phyloP scores from a whole-genome alignment of 2,113 vertebrate genomes.

The Pelecanus crispus region DNA sequence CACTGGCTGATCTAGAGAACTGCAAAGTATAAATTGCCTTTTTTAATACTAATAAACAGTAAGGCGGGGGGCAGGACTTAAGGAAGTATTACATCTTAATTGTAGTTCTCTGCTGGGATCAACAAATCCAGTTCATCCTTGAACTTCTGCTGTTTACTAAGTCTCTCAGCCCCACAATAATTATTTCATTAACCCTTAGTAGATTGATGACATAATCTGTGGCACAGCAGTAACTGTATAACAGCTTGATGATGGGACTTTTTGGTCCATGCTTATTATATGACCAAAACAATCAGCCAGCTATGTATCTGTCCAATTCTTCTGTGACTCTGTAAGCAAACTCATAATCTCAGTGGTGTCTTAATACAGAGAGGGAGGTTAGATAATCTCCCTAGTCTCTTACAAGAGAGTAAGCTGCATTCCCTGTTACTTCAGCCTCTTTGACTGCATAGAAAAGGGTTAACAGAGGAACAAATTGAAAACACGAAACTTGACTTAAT shows the following conservation, averaged over 20 bases:
- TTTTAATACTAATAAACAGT: constrained; percentile 55
- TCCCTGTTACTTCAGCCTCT: not conserved
- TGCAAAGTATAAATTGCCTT: constrained; percentile 55
- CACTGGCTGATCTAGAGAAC: not conserved
- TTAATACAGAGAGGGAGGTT: not conserved
- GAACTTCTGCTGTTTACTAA: constrained; percentile 45
- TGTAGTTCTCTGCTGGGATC: constrained; percentile 49
- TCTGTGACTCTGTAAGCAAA: not conserved
- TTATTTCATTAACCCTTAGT: constrained; percentile 51
- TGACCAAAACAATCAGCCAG: not conserved
- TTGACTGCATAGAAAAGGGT: not conserved
- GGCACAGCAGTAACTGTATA: not conserved
- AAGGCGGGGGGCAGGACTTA: not conserved
- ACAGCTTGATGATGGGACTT: not conserved
- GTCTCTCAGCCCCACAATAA: constrained; percentile 18
- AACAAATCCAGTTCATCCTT: constrained; percentile 50
- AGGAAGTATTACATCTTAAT: constrained; percentile 66
- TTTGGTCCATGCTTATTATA: not conserved
- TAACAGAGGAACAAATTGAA: not conserved
- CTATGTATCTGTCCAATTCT: not conserved
- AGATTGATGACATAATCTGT: not conserved
- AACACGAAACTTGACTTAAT: not conserved
- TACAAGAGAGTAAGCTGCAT: not conserved
- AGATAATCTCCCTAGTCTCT: not conserved
- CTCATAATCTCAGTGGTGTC: not conserved